Evolutionary conservation across 2,113 vertebrate genomes (phyloP).

Genomic region (Odontesthes bonariensis): DNA sequence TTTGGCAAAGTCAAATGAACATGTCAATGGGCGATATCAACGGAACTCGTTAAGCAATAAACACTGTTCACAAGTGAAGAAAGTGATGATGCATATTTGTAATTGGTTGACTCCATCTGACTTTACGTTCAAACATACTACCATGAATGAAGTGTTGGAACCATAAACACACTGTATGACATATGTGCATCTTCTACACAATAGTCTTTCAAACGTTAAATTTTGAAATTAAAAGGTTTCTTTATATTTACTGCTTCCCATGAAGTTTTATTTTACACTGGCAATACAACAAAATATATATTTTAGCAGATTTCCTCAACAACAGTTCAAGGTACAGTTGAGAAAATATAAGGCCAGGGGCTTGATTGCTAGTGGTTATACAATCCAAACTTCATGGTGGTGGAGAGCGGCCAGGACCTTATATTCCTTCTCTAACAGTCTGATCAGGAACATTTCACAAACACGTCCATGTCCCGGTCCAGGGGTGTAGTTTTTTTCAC

Average conservation of each 20-base stretch:
- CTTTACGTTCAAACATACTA: slow-evolving; percentile 84
- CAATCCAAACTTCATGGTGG: slow-evolving; percentile 93
- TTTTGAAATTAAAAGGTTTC: slow-evolving; percentile 91
- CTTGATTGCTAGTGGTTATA: slow-evolving; percentile 99
- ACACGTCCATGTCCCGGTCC: slow-evolving; percentile 89
- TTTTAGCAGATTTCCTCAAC: slow-evolving; percentile 95
- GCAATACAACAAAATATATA: slow-evolving; percentile 99
- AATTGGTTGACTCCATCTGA: slow-evolving; percentile 57
- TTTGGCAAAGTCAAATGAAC: slow-evolving; percentile 76
- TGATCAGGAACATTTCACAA: slow-evolving; percentile 91
- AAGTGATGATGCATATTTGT: slow-evolving; percentile 85
- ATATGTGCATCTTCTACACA: slow-evolving; percentile 95
- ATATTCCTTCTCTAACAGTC: slow-evolving; percentile 89
- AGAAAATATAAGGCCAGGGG: slow-evolving; percentile 99
- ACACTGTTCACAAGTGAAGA: slow-evolving; percentile 83
- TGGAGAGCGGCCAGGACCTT: slow-evolving; percentile 89
- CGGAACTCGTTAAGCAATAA: slow-evolving; percentile 73
- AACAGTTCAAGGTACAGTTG: slow-evolving; percentile 98
- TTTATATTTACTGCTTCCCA: slow-evolving; percentile 92
- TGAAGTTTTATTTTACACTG: slow-evolving; percentile 96
- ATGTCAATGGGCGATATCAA: slow-evolving; percentile 72
- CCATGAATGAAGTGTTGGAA: slow-evolving; percentile 91
- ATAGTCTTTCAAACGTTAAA: slow-evolving; percentile 93
- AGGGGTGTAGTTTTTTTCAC: slow-evolving; percentile 91
- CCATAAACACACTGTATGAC: slow-evolving; percentile 87